These are phyloP conservation scores for Caenorhabditis panamensis DNA, from an alignment of 2,888 invertebrate species.

Conservation along the genomic window DNA sequence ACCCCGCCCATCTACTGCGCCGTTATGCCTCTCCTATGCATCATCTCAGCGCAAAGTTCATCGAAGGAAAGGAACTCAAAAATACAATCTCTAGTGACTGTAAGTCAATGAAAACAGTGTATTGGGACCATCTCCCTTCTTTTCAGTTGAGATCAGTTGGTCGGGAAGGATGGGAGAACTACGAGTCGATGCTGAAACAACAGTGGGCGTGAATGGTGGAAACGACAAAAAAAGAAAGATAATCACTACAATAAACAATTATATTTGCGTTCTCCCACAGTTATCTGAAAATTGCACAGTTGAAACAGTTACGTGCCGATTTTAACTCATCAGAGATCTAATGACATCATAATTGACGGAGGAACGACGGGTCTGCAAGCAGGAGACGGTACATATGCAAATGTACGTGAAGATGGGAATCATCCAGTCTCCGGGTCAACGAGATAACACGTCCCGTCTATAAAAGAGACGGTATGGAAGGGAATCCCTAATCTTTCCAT, in stretches of 20 bases:
- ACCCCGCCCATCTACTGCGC: constrained; percentile 56
- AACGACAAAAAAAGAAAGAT: not conserved
- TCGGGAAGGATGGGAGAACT: constrained; percentile 55
- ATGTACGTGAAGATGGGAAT: constrained; percentile 54
- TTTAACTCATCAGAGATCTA: constrained; percentile 19
- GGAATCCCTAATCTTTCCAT: not conserved
- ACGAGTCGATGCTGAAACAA: constrained; percentile 28
- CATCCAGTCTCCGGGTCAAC: constrained; percentile 41
- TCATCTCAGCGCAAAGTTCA: constrained; percentile 26
- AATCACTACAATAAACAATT: constrained; percentile 29
- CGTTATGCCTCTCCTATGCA: constrained; percentile 47
- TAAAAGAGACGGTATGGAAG: not conserved
- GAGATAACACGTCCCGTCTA: constrained; percentile 18
- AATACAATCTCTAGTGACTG: constrained; percentile 41
- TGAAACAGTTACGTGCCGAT: constrained; percentile 12
- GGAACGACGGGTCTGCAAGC: constrained; percentile 36
- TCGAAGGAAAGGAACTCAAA: constrained; percentile 42
- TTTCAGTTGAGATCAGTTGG: constrained; percentile 46
- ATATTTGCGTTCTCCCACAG: not conserved
- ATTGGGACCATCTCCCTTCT: not conserved
- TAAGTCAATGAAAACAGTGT: not conserved
- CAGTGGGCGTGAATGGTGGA: constrained; percentile 47
- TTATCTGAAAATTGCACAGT: not conserved
- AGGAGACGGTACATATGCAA: constrained; percentile 56
- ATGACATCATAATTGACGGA: constrained; percentile 26